Evolutionary conservation across 2,113 vertebrate genomes (phyloP).

Genomic region (Grantiella picta): DNA sequence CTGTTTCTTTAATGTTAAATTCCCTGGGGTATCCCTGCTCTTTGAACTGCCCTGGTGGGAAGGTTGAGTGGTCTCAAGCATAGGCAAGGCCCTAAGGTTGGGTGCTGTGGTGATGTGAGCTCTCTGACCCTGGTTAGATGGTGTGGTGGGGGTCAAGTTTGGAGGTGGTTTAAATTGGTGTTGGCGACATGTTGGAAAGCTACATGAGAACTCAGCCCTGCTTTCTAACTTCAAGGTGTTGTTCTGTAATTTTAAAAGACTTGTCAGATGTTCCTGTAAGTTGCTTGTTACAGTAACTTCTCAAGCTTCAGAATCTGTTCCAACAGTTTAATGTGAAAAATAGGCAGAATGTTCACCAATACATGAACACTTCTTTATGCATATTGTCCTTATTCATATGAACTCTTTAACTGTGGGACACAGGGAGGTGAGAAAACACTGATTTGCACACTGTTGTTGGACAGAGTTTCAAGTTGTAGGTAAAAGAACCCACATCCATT

Average conservation of each 20-base stretch:
- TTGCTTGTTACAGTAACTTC: background rate
- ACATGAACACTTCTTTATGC: background rate
- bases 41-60: background rate
- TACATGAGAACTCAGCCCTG: background rate
- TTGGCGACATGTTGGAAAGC: background rate
- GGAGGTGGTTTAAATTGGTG: background rate
- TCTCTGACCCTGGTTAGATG: too few relatives aligned
- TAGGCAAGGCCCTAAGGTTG: background rate
- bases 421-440: background rate
- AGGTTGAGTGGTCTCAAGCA: background rate
- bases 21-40: background rate
- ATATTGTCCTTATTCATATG: background rate
- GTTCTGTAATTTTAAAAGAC: background rate
- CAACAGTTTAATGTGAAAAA: background rate
- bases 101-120: background rate
- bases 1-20: background rate
- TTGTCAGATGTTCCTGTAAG: background rate
- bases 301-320: background rate
- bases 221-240: background rate
- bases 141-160: background rate
- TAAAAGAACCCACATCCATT: background rate
- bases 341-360: background rate
- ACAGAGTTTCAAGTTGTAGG: background rate
- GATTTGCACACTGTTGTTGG: background rate
- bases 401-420: background rate